These are phyloP conservation scores for Monarcha castaneiventris DNA, from an alignment of 2,113 vertebrate genomes.

Conservation along the genomic window DNA sequence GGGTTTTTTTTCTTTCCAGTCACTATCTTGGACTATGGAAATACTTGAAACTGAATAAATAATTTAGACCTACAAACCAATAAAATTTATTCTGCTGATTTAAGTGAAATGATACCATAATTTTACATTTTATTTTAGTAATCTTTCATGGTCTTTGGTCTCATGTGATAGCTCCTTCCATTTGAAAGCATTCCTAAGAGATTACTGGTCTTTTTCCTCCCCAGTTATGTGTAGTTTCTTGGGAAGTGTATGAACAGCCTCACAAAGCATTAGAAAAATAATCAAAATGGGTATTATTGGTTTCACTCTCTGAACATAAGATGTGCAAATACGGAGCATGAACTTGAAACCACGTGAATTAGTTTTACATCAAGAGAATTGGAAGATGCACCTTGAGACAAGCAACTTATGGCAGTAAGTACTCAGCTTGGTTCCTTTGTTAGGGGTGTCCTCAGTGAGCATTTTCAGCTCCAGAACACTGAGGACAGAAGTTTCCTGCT, in stretches of 20 bases:
- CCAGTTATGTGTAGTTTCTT: fast-evolving
- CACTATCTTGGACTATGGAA: background rate
- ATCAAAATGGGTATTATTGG: background rate
- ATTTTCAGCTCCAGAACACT: background rate
- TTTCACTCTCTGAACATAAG: background rate
- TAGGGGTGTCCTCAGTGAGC: background rate
- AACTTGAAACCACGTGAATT: background rate
- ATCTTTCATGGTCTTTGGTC: background rate
- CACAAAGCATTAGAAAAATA: background rate
- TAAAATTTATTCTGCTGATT: background rate
- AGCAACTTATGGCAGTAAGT: fast-evolving
- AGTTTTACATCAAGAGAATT: background rate
- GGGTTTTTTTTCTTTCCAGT: background rate
- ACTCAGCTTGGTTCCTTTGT: background rate
- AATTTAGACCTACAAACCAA: background rate
- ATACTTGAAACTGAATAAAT: background rate
- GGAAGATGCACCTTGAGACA: background rate
- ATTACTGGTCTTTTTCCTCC: background rate
- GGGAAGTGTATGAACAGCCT: background rate
- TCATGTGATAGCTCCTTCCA: background rate
- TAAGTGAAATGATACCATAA: background rate
- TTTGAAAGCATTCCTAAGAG: background rate
- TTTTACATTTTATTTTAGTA: background rate
- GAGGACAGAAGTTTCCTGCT: background rate
- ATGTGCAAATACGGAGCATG: background rate